Evolutionary conservation across 1,140 invertebrate genomes (phyloP).

Genomic region (Leptonema lineaticorne): DNA sequence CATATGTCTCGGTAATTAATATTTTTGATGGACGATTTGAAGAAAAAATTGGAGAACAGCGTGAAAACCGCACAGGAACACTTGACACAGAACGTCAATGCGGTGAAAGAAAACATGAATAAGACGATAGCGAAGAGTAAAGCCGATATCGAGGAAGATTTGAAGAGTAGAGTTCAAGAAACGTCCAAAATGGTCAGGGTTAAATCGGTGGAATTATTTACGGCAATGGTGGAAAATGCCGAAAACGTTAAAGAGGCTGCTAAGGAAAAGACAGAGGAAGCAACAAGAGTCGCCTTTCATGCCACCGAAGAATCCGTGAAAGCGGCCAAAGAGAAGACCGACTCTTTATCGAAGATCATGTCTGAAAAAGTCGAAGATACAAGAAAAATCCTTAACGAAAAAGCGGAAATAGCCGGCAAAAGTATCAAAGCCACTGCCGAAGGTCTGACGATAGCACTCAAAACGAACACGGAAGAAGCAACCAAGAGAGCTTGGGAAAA

Average conservation of each 20-base stretch:
- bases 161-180: constrained; percentile 26
- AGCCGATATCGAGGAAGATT: neutral
- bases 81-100: neutral
- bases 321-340: constrained; percentile 10
- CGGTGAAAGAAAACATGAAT: constrained; percentile 2
- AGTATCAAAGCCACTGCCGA: neutral
- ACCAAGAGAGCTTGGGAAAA: constrained; percentile 10
- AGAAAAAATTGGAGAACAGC: neutral
- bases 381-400: constrained; percentile 19
- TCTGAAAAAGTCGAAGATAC: constrained; percentile 17
- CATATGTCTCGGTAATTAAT: neutral
- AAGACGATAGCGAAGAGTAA: constrained; percentile 1
- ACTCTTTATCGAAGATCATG: constrained; percentile 8
- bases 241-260: neutral
- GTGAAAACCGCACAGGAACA: constrained; percentile 23
- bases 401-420: constrained; percentile 6
- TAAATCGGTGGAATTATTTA: constrained; percentile 17
- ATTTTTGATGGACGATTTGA: constrained; percentile 10
- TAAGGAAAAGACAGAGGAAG: constrained; percentile 25
- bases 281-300: constrained; percentile 10
- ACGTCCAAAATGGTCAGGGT: constrained; percentile 6
- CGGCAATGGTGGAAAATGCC: constrained; percentile 22
- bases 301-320: constrained; percentile 18
- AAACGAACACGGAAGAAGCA: neutral
- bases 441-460: neutral